A percentile compares a stretch with the other conserved stretches of the same genome.
Conservation (phyloP, 2,888 invertebrate genomes). For the Didymodactylos carnosus region DNA sequence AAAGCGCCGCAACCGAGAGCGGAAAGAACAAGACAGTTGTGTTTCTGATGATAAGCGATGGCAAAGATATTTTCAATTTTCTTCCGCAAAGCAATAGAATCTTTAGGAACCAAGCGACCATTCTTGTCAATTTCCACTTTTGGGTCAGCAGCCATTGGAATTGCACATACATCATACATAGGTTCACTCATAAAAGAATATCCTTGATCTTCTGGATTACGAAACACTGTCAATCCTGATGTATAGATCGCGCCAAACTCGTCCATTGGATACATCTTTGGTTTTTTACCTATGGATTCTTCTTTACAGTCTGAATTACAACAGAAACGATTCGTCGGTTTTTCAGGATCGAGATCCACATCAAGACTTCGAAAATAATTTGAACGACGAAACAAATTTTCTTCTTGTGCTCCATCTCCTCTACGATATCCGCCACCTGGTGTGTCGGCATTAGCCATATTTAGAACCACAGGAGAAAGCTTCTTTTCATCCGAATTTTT, state of each 20-base stretch:
- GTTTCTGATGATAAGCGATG: not conserved
- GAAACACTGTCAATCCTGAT: not conserved
- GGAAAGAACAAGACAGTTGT: not conserved
- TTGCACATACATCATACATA: not conserved
- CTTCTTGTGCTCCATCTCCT: not conserved
- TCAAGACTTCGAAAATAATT: not conserved
- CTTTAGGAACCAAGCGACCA: not conserved
- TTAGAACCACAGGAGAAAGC: not conserved
- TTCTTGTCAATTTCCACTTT: not conserved
- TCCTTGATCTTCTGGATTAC: not conserved
- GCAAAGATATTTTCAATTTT: not conserved
- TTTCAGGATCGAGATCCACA: not conserved
- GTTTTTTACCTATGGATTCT: not conserved
- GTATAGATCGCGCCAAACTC: not conserved
- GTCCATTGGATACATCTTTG: not conserved
- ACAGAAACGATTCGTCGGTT: not conserved
- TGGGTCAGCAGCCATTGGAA: not conserved
- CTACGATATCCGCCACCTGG: not conserved
- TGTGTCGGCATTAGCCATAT: not conserved
- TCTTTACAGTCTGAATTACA: not conserved
- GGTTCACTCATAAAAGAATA: not conserved
- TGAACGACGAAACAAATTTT: not conserved
- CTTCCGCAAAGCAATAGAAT: not conserved
- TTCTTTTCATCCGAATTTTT: not conserved
- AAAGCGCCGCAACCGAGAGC: not conserved